Conservation (phyloP, 2,797 vertebrate genomes). For the Channa striata region DNA sequence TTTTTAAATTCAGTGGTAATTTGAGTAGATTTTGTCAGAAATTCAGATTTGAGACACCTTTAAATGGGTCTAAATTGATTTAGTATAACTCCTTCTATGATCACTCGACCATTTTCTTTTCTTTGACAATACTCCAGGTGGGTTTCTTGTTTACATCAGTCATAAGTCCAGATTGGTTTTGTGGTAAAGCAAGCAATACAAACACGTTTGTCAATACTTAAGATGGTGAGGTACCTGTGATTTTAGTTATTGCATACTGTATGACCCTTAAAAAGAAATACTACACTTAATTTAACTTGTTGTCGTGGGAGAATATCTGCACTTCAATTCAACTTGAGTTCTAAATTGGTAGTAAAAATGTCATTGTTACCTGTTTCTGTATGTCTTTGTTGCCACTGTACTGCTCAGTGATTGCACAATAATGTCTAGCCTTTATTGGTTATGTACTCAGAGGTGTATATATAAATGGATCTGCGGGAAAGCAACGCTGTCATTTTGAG, state of each 20-base stretch:
- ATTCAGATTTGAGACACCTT: conserved; percentile 15
- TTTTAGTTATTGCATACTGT: neutral
- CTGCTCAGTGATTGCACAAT: conserved; percentile 54
- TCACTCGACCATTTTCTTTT: conserved; percentile 10
- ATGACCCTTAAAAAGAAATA: neutral
- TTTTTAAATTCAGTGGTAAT: conserved; percentile 16
- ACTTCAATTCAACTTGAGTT: conserved; percentile 6
- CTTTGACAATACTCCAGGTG: conserved; percentile 16
- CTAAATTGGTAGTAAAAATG: conserved; percentile 35
- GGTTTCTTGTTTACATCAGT: too few relatives aligned
- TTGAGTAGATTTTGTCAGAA: conserved; percentile 6
- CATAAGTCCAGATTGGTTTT: too few relatives aligned
- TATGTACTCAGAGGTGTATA: conserved; percentile 53
- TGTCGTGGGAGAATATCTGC: neutral
- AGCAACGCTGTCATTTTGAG: conserved; percentile 57
- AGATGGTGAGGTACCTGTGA: neutral
- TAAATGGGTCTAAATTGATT: conserved; percentile 2
- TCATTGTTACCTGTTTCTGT: conserved; percentile 20
- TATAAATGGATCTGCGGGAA: conserved; percentile 57
- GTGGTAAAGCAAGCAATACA: too few relatives aligned
- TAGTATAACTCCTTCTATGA: conserved; percentile 12
- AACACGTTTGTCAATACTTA: neutral
- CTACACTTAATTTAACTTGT: neutral
- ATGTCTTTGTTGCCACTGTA: conserved; percentile 30
- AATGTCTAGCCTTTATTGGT: conserved; percentile 53